Percentiles rank a stretch among this genome's conserved stretches.
phyloP scores from a whole-genome alignment of 2,797 vertebrate species.

The Danio jaintianensis region DNA sequence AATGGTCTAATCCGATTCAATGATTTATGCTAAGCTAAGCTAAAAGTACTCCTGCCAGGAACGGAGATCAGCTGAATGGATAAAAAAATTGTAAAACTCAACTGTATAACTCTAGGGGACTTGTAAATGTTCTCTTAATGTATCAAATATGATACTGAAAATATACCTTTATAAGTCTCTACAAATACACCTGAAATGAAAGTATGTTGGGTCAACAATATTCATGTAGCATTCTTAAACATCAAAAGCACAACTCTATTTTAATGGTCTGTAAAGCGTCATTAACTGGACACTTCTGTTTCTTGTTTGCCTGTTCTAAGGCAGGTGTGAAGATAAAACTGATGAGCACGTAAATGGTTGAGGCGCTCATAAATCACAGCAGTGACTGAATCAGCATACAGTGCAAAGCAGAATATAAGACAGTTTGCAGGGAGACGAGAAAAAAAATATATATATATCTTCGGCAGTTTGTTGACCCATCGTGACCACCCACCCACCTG shows the following conservation, averaged over 20 bases:
- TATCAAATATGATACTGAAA: no score
- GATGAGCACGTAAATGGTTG: not conserved
- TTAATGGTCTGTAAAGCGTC: not conserved
- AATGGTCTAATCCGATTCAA: no score
- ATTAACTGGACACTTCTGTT: constrained; percentile 10
- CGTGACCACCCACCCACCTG: not conserved
- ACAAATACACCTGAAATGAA: no score
- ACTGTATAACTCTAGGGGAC: no score
- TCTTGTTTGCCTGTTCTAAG: not conserved
- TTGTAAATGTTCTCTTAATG: no score
- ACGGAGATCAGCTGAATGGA: no score
- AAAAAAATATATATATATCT: not conserved
- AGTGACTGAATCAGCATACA: constrained; percentile 71
- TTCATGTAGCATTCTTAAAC: not conserved
- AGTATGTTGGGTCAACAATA: not conserved
- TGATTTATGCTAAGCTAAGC: no score
- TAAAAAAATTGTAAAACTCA: no score
- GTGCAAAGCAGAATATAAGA: constrained; percentile 55
- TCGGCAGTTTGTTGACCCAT: not conserved
- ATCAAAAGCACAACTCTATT: not conserved
- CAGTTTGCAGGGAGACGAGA: not conserved
- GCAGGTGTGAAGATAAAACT: constrained; percentile 22
- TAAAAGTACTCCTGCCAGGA: no score
- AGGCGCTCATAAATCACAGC: constrained; percentile 28
- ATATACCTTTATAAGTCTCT: no score